Base-by-base conservation (phyloP, 1,140 invertebrate genomes). In the Cataglyphis hispanica region DNA sequence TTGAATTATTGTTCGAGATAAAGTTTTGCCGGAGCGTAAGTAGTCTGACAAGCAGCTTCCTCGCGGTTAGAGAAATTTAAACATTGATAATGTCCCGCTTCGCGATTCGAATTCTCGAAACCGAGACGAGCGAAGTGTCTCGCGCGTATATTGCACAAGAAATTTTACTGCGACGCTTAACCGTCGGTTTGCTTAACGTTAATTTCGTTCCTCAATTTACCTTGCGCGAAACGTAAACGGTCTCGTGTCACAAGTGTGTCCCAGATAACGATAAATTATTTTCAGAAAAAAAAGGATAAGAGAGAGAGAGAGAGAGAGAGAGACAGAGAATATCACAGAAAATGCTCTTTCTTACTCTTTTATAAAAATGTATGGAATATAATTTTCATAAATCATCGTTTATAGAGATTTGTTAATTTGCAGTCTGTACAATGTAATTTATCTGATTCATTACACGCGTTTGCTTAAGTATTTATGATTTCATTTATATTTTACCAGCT, bases 1-100 rank as follows among this genome's bases (percentile, higher is more conserved):
- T 74, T 83, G 76, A 88, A 85, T 87, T 90, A 90, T 90, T 86
- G 77, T 86, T 34, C 67, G 27, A 84, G 86, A 90, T 90, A 89
- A 89, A 90, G 85, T 85, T 89, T 27, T 63, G 22, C 43, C 58
- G 43, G 40, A 50, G 37, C 58, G 69, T 86, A 86, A 81, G 80
- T 74, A 67, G 56, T 61, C 70, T 85, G 64, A 87, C 75, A 67
- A 80, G 70, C 84, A 84, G 78, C 80, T 89, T 77, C 70, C 67
- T 64, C 76, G 66, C 63, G 75, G 64, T 83, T 89, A 80, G 58
- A 75, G 58, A 86, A 89, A 84, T 89, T 89, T 85, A 87, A 91
- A 89, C 76, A 81, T 61, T 76, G 86, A 89, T 89, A 91, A 86
- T 53, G 81, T 83, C 69, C n/a, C 77, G 58, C n/a, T n/a, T 10